Evolutionary conservation across 2,888 invertebrate species (phyloP).

Genomic region (Empis stercorea): DNA sequence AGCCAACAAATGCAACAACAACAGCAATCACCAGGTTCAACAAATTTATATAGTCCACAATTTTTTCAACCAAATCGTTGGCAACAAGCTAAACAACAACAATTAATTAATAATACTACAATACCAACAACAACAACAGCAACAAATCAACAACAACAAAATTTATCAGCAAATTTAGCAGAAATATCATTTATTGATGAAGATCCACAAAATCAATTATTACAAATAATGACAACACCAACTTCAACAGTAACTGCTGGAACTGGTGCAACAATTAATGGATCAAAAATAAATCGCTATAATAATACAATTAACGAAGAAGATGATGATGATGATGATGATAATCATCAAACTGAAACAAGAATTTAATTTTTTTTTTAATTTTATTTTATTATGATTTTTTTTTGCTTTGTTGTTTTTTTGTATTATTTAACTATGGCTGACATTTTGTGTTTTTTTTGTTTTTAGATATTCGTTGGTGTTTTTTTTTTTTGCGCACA

Average conservation of each 20-base stretch:
- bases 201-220: constrained; percentile 34
- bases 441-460: no score
- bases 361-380: constrained; percentile 20
- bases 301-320: constrained; percentile 17
- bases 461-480: no score
- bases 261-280: constrained; percentile 8
- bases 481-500: no score
- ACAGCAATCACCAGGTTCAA: constrained; percentile 14
- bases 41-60: constrained; percentile 26
- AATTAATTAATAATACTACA: constrained; percentile 16
- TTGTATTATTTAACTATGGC: no score
- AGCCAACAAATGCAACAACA: constrained; percentile 30
- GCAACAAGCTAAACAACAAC: constrained; percentile 16
- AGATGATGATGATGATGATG: constrained; percentile 35
- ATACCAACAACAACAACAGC: constrained; percentile 2
- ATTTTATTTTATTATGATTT: no score
- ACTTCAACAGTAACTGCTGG: no score
- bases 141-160: constrained; percentile 8
- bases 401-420: no score
- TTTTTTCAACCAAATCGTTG: constrained; percentile 24
- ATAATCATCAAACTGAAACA: constrained; percentile 20
- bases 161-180: constrained; percentile 36
- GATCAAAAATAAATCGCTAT: not conserved
- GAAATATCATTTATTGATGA: constrained; percentile 61
- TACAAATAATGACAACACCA: constrained; percentile 3